Percentiles rank a stretch among this genome's conserved stretches.
Conservation (phyloP, 2,888 invertebrate genomes). For the Leptinotarsa rubiginosa region DNA sequence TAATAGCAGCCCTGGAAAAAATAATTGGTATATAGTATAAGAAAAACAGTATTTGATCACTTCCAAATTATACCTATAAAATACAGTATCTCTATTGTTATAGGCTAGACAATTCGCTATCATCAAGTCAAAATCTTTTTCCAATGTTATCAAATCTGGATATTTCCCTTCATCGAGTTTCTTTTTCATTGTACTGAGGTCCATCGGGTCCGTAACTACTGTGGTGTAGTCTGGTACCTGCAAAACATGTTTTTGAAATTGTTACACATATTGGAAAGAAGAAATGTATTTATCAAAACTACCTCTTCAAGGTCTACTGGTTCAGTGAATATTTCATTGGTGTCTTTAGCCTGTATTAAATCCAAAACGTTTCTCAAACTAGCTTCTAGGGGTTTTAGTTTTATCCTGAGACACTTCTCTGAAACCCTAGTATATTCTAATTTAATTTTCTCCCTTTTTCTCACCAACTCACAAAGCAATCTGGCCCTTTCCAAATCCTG, state of each 20-base stretch:
- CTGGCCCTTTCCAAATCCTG: slow-evolving; percentile 94
- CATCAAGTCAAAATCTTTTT: slow-evolving; percentile 94
- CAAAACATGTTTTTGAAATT: slow-evolving; percentile 3
- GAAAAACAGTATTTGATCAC: not conserved
- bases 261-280: no score
- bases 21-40: not conserved
- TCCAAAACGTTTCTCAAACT: slow-evolving; percentile 83
- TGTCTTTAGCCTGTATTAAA: slow-evolving; percentile 81
- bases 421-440: slow-evolving; percentile 84
- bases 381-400: slow-evolving; percentile 85
- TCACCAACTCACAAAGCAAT: slow-evolving; percentile 91
- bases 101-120: slow-evolving; percentile 95
- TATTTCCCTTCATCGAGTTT: slow-evolving; percentile 80
- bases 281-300: slow-evolving; percentile 39
- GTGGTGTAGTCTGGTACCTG: slow-evolving; percentile 90
- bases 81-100: slow-evolving; percentile 95
- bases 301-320: slow-evolving; percentile 90
- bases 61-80: slow-evolving; percentile 74
- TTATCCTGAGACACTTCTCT: slow-evolving; percentile 83
- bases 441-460: slow-evolving; percentile 96
- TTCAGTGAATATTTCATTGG: slow-evolving; percentile 89
- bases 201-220: slow-evolving; percentile 89
- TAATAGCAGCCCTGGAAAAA: slow-evolving; percentile 39
- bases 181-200: slow-evolving; percentile 86
- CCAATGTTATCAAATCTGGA: slow-evolving; percentile 80